A percentile compares a stretch with the other conserved stretches of the same genome.
Evolutionary conservation across 2,888 invertebrate genomes (phyloP).

Genomic region (Leuctra nigra): DNA sequence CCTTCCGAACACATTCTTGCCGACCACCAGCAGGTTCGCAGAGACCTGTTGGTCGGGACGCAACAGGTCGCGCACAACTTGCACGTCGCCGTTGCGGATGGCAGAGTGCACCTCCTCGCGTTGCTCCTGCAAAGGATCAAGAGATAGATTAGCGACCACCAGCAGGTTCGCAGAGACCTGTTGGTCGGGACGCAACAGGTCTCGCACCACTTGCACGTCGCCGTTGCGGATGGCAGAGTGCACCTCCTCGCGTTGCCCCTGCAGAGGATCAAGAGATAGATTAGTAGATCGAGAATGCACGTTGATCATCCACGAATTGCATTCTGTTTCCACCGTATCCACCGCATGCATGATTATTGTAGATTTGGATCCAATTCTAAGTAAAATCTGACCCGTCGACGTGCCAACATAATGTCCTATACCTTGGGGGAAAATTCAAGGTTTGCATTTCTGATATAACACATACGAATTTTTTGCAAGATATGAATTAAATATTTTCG

Average conservation of each 20-base stretch:
- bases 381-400: no score
- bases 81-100: constrained; percentile 57
- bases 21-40: constrained; percentile 48
- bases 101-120: constrained; percentile 71
- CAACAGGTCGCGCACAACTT: constrained; percentile 50
- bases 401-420: no score
- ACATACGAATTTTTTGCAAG: no score
- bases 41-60: constrained; percentile 41
- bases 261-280: constrained; percentile 15
- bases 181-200: constrained; percentile 42
- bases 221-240: constrained; percentile 65
- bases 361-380: no score
- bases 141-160: constrained; percentile 49
- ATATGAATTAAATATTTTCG: no score
- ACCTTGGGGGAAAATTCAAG: no score
- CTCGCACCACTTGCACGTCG: constrained; percentile 52
- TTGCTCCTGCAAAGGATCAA: constrained; percentile 59
- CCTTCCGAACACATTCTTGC: constrained; percentile 64
- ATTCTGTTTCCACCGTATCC: no score
- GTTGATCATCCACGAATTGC: no score
- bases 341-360: no score
- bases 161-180: constrained; percentile 47
- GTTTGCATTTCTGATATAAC: no score
- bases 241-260: constrained; percentile 72
- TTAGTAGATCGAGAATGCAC: no score